phyloP scores from a whole-genome alignment of 1,140 invertebrate species.

The Rhopalosiphum maidis region DNA sequence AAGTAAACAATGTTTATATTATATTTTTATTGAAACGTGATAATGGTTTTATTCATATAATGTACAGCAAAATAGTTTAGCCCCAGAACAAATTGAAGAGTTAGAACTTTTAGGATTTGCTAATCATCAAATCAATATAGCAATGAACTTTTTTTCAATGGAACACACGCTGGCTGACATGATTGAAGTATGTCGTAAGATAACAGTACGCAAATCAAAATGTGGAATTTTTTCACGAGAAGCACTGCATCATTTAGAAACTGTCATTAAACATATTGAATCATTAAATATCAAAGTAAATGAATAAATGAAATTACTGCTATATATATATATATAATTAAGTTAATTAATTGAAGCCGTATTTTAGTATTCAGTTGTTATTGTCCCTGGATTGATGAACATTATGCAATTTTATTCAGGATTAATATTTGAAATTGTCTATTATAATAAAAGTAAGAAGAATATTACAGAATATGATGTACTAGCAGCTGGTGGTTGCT shows the following conservation, averaged over 20 bases:
- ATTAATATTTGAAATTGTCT: conserved; percentile 75
- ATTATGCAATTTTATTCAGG: conserved; percentile 74
- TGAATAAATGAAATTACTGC: background rate
- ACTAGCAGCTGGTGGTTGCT: conserved; percentile 72
- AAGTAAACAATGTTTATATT: conserved; percentile 63
- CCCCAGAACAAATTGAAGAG: conserved; percentile 44
- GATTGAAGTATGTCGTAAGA: conserved; percentile 48
- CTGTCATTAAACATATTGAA: conserved; percentile 72
- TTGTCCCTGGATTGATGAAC: conserved; percentile 72
- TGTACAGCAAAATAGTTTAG: background rate
- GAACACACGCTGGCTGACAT: conserved; percentile 16
- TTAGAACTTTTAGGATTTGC: conserved; percentile 45
- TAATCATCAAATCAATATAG: conserved; percentile 46
- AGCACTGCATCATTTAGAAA: conserved; percentile 76
- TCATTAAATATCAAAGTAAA: conserved; percentile 77
- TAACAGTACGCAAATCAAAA: conserved; percentile 49
- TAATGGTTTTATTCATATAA: background rate
- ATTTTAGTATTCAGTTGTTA: conserved; percentile 68
- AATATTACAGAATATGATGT: conserved; percentile 67
- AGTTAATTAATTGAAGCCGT: background rate
- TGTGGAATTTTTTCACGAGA: conserved; percentile 61
- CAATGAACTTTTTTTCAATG: conserved; percentile 53
- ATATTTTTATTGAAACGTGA: background rate
- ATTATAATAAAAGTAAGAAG: conserved; percentile 69
- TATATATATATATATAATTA: background rate